Evolutionary conservation across 2,113 vertebrate species (phyloP).

Genomic region (Dicaeum eximium): DNA sequence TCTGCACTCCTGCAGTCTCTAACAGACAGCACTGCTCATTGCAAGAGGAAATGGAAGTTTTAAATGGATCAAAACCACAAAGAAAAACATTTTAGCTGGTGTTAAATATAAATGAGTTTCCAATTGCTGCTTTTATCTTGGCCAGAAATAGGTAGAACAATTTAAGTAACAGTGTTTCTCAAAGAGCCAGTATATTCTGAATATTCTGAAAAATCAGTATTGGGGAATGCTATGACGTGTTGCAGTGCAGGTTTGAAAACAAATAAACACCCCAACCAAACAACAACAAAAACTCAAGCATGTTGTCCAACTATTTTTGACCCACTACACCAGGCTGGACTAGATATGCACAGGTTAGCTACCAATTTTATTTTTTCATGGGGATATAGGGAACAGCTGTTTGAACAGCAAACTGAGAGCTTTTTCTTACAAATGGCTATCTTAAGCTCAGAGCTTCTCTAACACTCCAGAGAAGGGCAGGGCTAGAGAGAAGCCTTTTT

Average conservation of each 20-base stretch:
- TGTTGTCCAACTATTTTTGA: background rate
- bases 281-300: background rate
- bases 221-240: background rate
- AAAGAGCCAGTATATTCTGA: background rate
- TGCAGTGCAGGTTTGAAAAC: background rate
- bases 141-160: background rate
- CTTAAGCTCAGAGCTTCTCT: background rate
- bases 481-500: background rate
- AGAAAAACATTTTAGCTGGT: background rate
- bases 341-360: background rate
- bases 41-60: background rate
- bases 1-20: background rate
- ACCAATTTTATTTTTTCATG: background rate
- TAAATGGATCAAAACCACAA: conserved; percentile 3
- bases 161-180: conserved; percentile 1
- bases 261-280: background rate
- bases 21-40: background rate
- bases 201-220: background rate
- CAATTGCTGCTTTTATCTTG: background rate
- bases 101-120: conserved; percentile 40
- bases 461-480: background rate
- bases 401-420: background rate
- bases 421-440: background rate
- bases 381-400: background rate
- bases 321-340: background rate